A percentile compares a stretch with the other conserved stretches of the same genome.
These are phyloP conservation scores for Hippoglossus hippoglossus DNA, from an alignment of 2,797 vertebrate species.

Conservation along the genomic window DNA sequence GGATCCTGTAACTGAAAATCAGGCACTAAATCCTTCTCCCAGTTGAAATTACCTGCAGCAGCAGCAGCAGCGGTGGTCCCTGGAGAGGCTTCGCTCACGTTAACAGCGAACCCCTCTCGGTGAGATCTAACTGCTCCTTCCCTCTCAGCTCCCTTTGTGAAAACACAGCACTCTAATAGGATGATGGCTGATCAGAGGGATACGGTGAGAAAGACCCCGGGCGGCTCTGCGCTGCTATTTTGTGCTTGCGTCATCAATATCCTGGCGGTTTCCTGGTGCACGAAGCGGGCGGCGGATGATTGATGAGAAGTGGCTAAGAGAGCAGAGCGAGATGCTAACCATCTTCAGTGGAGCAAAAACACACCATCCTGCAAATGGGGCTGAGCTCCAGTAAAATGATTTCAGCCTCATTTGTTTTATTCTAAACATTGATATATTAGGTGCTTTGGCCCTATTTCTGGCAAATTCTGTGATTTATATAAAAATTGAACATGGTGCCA, in stretches of 20 bases:
- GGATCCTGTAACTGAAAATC: slow-evolving; percentile 22
- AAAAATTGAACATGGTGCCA: slow-evolving; percentile 8
- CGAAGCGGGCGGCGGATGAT: slow-evolving; percentile 60
- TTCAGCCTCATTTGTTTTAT: slow-evolving; percentile 54
- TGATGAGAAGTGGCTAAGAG: slow-evolving; percentile 64
- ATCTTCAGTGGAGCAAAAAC: slow-evolving; percentile 51
- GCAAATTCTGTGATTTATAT: slow-evolving; percentile 22
- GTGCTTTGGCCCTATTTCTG: slow-evolving; percentile 21
- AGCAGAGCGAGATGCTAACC: slow-evolving; percentile 55
- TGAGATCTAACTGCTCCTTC: slow-evolving; percentile 31
- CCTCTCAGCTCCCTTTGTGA: slow-evolving; percentile 39
- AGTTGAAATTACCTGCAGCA: slow-evolving; percentile 32
- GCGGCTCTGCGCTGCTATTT: slow-evolving; percentile 47
- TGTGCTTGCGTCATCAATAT: slow-evolving; percentile 73
- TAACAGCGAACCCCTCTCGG: slow-evolving; percentile 44
- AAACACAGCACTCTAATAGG: slow-evolving; percentile 55
- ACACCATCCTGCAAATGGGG: slow-evolving; percentile 41
- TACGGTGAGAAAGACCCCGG: slow-evolving; percentile 33
- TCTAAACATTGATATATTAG: slow-evolving; percentile 35
- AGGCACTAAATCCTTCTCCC: slow-evolving; percentile 34
- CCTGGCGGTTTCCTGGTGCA: slow-evolving; percentile 54
- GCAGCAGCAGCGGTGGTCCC: slow-evolving; percentile 14
- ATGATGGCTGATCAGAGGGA: slow-evolving; percentile 56
- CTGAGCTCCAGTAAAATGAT: slow-evolving; percentile 31
- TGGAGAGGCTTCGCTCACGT: slow-evolving; percentile 27